Base-by-base conservation (phyloP, 37 sponge, comb jelly and placozoan genomes). In the Halisarca cf. caerulea region DNA sequence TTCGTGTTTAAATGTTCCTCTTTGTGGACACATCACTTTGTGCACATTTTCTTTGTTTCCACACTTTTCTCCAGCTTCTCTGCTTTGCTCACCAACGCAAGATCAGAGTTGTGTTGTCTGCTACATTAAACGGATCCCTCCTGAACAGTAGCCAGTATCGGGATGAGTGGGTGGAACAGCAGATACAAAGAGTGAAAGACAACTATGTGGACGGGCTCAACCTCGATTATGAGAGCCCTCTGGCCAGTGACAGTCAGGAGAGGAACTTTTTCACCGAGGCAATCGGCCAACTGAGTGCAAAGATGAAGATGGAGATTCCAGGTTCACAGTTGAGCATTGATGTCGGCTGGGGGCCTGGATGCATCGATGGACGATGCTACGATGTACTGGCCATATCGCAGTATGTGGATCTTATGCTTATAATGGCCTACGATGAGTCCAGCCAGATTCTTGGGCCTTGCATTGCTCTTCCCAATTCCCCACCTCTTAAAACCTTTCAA, bases 371-470 rank as follows among this genome's bases (percentile, higher is more conserved):
- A 33, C 81, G 94, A 14, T 93, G 94, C 70, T 96, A 91, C 59
- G 90, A 96, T 28, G 32, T 61, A 55, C 30, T 23, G n/a, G 81
- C 66, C 3, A 72, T 96, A 4, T 80, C 90, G 0, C 21, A 83
- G 14, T 71, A 34, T 18, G 59, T 72, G 0, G 96, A 96, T 53
- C 94, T 89, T 68, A 58, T 96, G 39, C 82, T 96, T 21, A 61
- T 96, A 9, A 96, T 94, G 96, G 75, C 96, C n/a, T 96, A 96
- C 70, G 94, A 96, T 55, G 94, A 96, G 44, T 84, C 84, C 11
- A 94, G 94, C 42, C 94, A 95, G 70, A 86, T 95, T 11, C 82
- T 55, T 27, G 93, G 89, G 2, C 83, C 85, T 9, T 96, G 96
- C 70, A 59, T 86, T 17, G 96, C 96, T 8, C 69, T 89, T 41